Conservation (phyloP, 2,888 invertebrate species). For the Aplocera efformata region DNA sequence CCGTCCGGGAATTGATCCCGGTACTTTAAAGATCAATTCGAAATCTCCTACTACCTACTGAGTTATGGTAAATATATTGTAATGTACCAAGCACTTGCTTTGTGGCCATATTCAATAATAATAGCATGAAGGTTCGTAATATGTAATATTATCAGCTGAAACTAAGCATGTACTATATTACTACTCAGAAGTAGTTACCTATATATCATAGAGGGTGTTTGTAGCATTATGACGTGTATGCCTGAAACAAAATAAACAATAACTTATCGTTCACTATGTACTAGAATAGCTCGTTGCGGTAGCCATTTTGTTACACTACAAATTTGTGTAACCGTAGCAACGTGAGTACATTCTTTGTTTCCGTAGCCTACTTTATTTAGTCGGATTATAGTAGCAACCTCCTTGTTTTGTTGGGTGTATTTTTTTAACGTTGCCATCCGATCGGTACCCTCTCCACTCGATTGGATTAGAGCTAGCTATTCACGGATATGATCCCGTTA, state of each 20-base stretch:
- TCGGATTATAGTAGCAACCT: slow-evolving; percentile 55
- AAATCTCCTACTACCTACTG: no score
- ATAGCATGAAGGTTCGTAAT: no score
- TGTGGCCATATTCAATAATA: no score
- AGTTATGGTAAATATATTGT: no score
- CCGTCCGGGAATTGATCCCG: no score
- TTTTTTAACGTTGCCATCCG: slow-evolving; percentile 55
- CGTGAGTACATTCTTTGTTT: slow-evolving; percentile 51
- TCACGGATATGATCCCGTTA: slow-evolving; percentile 26
- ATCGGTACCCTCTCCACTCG: slow-evolving; percentile 41
- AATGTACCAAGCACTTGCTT: no score
- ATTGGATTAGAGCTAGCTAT: slow-evolving; percentile 42
- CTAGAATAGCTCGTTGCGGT: slow-evolving; percentile 37
- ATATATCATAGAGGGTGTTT: neutral
- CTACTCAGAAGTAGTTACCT: no score
- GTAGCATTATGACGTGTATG: neutral
- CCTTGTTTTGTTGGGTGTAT: slow-evolving; percentile 66
- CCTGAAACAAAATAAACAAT: slow-evolving; percentile 40
- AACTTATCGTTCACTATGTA: slow-evolving; percentile 35
- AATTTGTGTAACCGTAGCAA: slow-evolving; percentile 30
- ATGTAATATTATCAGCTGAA: no score
- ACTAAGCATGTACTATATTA: no score
- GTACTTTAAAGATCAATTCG: no score
- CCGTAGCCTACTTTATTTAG: slow-evolving; percentile 37
- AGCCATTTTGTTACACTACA: slow-evolving; percentile 26